These are phyloP conservation scores for Scortum barcoo DNA, from an alignment of 2,113 vertebrate genomes.

Conservation along the genomic window DNA sequence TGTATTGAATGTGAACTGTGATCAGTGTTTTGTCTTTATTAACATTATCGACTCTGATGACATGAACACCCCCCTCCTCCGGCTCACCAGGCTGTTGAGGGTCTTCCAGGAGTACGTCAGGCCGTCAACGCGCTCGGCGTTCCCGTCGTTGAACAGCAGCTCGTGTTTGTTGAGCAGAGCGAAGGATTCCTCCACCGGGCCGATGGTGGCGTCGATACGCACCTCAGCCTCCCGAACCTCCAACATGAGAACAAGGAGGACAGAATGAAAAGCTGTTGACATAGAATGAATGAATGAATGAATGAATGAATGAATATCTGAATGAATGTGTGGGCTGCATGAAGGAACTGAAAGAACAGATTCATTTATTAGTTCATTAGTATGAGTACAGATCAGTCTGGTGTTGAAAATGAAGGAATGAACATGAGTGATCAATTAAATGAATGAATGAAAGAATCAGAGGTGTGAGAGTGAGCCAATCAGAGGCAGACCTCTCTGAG, in stretches of 20 bases:
- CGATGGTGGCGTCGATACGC: slow-evolving; percentile 82
- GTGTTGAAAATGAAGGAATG: too few species aligned
- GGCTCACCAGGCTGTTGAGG: slow-evolving; percentile 84
- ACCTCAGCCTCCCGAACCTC: slow-evolving; percentile 85
- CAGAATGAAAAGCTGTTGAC: too few species aligned
- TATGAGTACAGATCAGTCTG: too few species aligned
- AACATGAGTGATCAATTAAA: too few species aligned
- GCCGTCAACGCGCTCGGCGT: slow-evolving; percentile 86
- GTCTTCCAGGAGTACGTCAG: slow-evolving; percentile 88
- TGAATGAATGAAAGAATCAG: too few species aligned
- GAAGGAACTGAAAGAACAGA: too few species aligned
- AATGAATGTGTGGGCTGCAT: too few species aligned
- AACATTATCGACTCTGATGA: neutral
- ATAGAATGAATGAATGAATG: neutral
- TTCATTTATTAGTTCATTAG: too few species aligned
- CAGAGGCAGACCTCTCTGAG: slow-evolving; percentile 77
- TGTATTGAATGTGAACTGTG: too few species aligned
- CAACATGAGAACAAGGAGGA: neutral
- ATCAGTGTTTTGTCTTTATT: too few species aligned
- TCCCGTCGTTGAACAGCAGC: slow-evolving; percentile 84
- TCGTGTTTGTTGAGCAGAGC: slow-evolving; percentile 85
- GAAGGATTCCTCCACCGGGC: slow-evolving; percentile 88
- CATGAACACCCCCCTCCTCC: neutral
- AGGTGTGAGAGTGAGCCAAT: neutral
- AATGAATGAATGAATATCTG: neutral